These are phyloP conservation scores for Carposina sasakii DNA, from an alignment of 1,140 invertebrate species.

Conservation along the genomic window DNA sequence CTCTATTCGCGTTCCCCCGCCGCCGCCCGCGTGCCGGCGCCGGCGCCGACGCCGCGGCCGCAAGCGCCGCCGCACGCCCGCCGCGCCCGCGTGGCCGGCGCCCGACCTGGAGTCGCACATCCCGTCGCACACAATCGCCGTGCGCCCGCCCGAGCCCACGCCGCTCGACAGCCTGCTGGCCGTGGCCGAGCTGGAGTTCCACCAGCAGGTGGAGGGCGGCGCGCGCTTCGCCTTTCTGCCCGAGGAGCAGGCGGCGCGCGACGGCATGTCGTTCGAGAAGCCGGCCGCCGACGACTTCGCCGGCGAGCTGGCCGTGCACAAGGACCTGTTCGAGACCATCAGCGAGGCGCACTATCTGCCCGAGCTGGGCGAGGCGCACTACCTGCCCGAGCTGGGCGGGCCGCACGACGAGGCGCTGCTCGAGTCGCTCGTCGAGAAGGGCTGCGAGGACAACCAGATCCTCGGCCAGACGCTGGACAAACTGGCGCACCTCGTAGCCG, in stretches of 20 bases:
- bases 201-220: conserved; percentile 65
- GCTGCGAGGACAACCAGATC: conserved; percentile 74
- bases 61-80: conserved; percentile 15
- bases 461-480: conserved; percentile 65
- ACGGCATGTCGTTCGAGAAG: conserved; percentile 59
- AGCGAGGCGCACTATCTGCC: conserved; percentile 66
- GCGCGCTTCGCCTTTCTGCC: conserved; percentile 51
- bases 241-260: conserved; percentile 54
- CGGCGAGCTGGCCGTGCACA: conserved; percentile 51
- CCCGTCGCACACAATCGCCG: conserved; percentile 73
- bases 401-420: conserved; percentile 73
- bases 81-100: conserved; percentile 33
- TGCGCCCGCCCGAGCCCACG: conserved; percentile 58
- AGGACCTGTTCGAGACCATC: conserved; percentile 69
- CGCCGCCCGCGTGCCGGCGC: conserved; percentile 29
- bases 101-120: conserved; percentile 75
- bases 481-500: conserved; percentile 57
- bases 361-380: conserved; percentile 69
- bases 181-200: conserved; percentile 75
- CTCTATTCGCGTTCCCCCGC: conserved; percentile 72
- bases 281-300: conserved; percentile 43
- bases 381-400: conserved; percentile 69
- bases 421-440: conserved; percentile 74
- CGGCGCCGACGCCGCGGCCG: conserved; percentile 31
- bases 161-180: conserved; percentile 74